Conservation (phyloP, 2,113 vertebrate species). For the Limnothrissa miodon region DNA sequence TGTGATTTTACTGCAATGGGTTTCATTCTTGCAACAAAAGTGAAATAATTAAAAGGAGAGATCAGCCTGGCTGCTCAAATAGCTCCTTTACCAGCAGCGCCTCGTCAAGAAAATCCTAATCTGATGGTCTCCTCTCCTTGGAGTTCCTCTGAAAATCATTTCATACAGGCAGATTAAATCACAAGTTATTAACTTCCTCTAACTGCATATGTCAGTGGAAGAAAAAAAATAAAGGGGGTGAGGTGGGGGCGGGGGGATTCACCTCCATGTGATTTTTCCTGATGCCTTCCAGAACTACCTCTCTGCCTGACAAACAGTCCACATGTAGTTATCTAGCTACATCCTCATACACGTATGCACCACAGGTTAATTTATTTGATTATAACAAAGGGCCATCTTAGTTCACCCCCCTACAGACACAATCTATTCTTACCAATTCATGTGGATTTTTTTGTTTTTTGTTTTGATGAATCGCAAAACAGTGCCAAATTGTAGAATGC, state of each 20-base stretch:
- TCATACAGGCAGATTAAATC: not conserved
- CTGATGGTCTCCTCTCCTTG: not conserved
- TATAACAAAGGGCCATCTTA: not conserved
- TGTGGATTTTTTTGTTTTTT: too few relatives aligned
- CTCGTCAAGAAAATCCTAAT: conserved; percentile 10
- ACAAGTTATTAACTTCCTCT: conserved; percentile 5
- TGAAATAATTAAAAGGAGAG: conserved; percentile 4
- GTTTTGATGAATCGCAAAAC: too few relatives aligned
- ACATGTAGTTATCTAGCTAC: not conserved
- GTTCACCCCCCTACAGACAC: too few relatives aligned
- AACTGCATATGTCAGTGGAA: not conserved
- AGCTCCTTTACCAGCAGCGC: not conserved
- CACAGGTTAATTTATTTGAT: not conserved
- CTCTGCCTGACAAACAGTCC: not conserved
- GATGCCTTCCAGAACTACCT: not conserved
- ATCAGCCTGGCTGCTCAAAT: not conserved
- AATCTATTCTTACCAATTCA: too few relatives aligned
- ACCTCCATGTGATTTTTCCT: not conserved
- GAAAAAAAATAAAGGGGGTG: not conserved
- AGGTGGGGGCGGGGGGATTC: not conserved
- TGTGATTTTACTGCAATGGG: not conserved
- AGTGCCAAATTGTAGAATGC: too few relatives aligned
- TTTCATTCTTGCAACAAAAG: not conserved
- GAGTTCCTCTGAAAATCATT: not conserved
- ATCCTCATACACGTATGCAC: not conserved